Evolutionary conservation across 2,888 invertebrate genomes (phyloP), one percentile per base, ranked within the genome.

Genomic region (Elysia crispata): DNA sequence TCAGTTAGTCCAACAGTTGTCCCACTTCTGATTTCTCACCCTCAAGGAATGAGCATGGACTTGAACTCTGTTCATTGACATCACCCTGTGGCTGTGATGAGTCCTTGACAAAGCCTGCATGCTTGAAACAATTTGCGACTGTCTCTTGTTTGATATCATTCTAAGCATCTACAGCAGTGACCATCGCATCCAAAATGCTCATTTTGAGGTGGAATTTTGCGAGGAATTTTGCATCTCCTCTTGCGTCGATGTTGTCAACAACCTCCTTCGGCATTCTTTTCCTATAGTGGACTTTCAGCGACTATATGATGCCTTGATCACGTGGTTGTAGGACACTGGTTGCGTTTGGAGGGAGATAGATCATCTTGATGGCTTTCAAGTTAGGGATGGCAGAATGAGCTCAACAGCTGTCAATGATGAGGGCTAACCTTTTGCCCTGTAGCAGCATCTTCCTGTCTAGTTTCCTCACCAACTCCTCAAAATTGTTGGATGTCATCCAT

Each of bases 321-420:
- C 86, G 85, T 1, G 87, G 87, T 64, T 87, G 87, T 0, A 82
- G 82, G 13, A 82, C 76, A 33, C 75, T 73, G 33, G 86, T 86
- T 20, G 86, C 83, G 78, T 86, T 86, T 11, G 85, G 85, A 20
- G 86, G 86, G 25, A 87, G 83, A 73, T 85, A 87, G 13, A 84
- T 70, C n/a, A 87, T 54, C 30, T 76, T 77, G 5, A 85, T 72
- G 18, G 79, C 73, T 73, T 80, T 83, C 49, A 86, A 73, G 11
- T 76, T 69, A 28, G 69, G 66, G 0, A 86, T 54, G 13, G 41
- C 64, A 5, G 84, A 86, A 66, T 60, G 60, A 23, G 60, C 60
- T 60, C 6, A 23, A 18, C 60, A 60, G 60, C 15, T 60, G 60
- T 60, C 60, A 60, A 60, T 60, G 60, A 60, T 60, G 60, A 60